phyloP scores from a whole-genome alignment of 1,140 invertebrate genomes.

The Nasonia vitripennis region DNA sequence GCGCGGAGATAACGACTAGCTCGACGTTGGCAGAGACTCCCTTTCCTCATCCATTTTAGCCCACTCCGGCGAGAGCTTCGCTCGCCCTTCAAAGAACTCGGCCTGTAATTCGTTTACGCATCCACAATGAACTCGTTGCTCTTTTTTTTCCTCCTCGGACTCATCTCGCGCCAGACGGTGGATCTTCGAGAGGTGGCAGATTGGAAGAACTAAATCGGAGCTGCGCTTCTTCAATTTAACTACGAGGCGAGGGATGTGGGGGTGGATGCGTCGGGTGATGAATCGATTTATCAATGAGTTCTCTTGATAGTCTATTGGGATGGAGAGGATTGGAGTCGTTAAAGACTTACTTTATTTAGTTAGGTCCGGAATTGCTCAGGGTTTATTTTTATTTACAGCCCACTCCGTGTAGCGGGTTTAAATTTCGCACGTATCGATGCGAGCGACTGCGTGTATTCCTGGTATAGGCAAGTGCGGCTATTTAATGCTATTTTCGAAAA shows the following conservation, averaged over 20 bases:
- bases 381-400: no score
- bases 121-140: conserved; percentile 61
- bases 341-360: neutral
- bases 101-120: conserved; percentile 67
- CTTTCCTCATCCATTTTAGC: conserved; percentile 56
- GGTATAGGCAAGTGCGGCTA: no score
- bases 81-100: conserved; percentile 59
- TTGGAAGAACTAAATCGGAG: neutral
- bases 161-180: conserved; percentile 27
- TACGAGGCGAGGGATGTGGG: no score
- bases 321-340: neutral
- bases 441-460: no score
- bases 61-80: conserved; percentile 10
- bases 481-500: no score
- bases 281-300: conserved; percentile 7
- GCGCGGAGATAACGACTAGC: conserved; percentile 21
- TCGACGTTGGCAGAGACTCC: neutral
- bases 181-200: conserved; percentile 11
- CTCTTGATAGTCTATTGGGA: neutral
- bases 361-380: neutral
- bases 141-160: conserved; percentile 44
- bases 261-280: neutral
- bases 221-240: neutral
- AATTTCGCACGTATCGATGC: no score
- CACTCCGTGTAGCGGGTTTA: no score